A percentile compares a stretch with the other conserved stretches of the same genome.
These are phyloP conservation scores for Euplagia quadripunctaria DNA, from an alignment of 2,888 invertebrate species.

Conservation along the genomic window DNA sequence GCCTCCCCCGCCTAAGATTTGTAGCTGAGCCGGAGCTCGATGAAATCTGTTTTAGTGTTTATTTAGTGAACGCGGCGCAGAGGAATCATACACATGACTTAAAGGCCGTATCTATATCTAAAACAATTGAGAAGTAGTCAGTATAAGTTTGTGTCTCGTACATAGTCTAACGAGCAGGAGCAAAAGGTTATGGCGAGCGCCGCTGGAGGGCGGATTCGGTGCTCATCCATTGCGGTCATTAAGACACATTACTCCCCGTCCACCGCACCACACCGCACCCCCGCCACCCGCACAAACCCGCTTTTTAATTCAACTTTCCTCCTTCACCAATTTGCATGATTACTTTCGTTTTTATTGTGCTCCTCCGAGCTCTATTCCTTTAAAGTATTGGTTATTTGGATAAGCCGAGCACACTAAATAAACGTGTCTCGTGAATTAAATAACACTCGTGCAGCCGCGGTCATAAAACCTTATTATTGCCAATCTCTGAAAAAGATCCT, in stretches of 20 bases:
- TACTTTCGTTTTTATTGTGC: constrained; percentile 87
- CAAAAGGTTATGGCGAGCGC: constrained; percentile 73
- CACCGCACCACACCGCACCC: constrained; percentile 41
- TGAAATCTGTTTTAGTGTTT: constrained; percentile 53
- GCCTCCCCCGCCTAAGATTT: constrained; percentile 46
- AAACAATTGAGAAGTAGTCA: constrained; percentile 58
- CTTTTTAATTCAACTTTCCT: constrained; percentile 87
- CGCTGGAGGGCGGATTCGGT: constrained; percentile 75
- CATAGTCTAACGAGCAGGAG: constrained; percentile 67
- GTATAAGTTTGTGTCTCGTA: constrained; percentile 47
- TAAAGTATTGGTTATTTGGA: constrained; percentile 66
- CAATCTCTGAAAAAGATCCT: constrained; percentile 23
- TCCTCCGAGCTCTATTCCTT: constrained; percentile 64
- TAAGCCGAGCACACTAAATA: constrained; percentile 58
- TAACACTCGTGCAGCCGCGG: constrained; percentile 36
- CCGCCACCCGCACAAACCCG: constrained; percentile 65
- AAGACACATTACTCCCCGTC: constrained; percentile 81
- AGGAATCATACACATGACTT: constrained; percentile 33
- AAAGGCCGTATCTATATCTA: constrained; percentile 40
- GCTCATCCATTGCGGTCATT: constrained; percentile 86
- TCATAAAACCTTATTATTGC: constrained; percentile 34
- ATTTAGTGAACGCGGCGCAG: constrained; percentile 44
- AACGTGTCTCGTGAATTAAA: constrained; percentile 48
- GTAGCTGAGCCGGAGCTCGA: constrained; percentile 31
- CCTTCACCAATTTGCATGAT: constrained; percentile 86